Conservation (phyloP, 2,797 vertebrate species). For the Hemitrygon akajei region DNA sequence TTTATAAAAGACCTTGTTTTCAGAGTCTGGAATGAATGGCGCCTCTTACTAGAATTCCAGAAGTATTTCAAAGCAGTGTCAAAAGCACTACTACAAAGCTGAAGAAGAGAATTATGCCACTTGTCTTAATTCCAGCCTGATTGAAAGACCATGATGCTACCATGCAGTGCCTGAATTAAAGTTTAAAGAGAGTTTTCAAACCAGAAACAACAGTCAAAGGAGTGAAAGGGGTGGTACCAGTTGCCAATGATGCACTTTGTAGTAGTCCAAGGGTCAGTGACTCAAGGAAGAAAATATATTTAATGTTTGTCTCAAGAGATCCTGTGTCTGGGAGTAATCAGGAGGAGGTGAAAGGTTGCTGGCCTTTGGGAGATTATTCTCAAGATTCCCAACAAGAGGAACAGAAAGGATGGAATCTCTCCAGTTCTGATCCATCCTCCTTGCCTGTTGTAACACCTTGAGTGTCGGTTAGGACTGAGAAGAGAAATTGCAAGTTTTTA, state of each 20-base stretch:
- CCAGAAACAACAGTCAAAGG: conserved; percentile 17
- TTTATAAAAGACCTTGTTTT: conserved; percentile 2
- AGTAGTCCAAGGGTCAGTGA: conserved; percentile 29
- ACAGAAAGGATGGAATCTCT: conserved; percentile 22
- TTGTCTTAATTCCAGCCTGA: conserved; percentile 23
- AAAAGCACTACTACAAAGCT: conserved; percentile 5
- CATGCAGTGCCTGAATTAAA: conserved; percentile 25
- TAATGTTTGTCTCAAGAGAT: conserved; percentile 34
- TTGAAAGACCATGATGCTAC: conserved; percentile 29
- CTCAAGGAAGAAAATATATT: conserved; percentile 32
- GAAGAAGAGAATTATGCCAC: neutral
- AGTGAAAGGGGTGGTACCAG: conserved; percentile 13
- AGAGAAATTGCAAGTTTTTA: neutral
- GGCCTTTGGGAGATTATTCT: conserved; percentile 27
- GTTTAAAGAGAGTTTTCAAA: conserved; percentile 34
- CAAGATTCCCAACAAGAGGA: conserved; percentile 13
- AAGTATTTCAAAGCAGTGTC: conserved; percentile 7
- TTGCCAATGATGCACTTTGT: conserved; percentile 26
- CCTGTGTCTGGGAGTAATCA: conserved; percentile 29
- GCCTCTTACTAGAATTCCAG: no score
- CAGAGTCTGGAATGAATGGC: neutral
- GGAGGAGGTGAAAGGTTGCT: conserved; percentile 27
- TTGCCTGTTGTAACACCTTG: neutral
- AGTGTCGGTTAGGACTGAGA: neutral
- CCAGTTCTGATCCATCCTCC: neutral